Percentiles rank a stretch among this genome's conserved stretches.
Conservation (phyloP, 2,113 vertebrate genomes). For the Nothoprocta pentlandii region DNA sequence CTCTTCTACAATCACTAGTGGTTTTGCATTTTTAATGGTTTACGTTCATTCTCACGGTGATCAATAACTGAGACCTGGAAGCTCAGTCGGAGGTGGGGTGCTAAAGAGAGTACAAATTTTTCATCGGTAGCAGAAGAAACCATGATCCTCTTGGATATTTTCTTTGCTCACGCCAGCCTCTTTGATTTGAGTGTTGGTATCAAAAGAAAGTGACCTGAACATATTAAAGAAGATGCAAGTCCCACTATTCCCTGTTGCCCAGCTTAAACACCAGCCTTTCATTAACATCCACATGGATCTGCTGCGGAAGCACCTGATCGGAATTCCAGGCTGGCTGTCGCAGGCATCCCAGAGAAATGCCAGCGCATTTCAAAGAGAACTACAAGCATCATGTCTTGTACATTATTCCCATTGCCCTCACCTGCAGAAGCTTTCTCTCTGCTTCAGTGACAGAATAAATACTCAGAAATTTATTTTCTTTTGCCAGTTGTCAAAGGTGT, state of each 20-base stretch:
- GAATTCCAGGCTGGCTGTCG: not conserved
- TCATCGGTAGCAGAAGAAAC: not conserved
- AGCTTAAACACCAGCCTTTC: conserved; percentile 48
- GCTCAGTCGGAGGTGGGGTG: not conserved
- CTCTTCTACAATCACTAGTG: not conserved
- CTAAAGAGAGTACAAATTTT: conserved; percentile 15
- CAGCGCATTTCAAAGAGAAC: not conserved
- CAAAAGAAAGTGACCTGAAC: conserved; percentile 54
- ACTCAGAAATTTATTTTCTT: not conserved
- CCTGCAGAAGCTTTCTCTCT: not conserved
- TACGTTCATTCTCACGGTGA: not conserved
- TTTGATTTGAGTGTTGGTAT: conserved; percentile 17
- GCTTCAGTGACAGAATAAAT: not conserved
- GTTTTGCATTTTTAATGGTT: not conserved
- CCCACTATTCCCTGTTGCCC: conserved; percentile 10
- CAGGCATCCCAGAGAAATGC: not conserved
- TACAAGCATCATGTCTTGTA: not conserved
- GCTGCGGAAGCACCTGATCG: not conserved
- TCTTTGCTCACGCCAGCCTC: not conserved
- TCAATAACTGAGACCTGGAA: not conserved
- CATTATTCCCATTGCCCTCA: not conserved
- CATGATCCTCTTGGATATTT: not conserved
- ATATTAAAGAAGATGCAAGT: not conserved
- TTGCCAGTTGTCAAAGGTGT: not conserved
- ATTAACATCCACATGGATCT: conserved; percentile 38